phyloP scores from a whole-genome alignment of 2,888 invertebrate species.

The Lithophane socia region DNA sequence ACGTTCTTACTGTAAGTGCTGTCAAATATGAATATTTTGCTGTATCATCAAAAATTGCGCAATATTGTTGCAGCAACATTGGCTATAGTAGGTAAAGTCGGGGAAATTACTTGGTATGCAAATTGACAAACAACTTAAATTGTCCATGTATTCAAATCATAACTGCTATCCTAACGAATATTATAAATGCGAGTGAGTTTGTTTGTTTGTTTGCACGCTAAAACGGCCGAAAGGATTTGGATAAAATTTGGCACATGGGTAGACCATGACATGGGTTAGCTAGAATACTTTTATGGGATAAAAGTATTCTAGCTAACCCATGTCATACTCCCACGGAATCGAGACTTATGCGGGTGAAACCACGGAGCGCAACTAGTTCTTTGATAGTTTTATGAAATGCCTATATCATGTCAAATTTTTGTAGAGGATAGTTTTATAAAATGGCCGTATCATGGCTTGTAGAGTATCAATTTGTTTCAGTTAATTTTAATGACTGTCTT shows the following conservation, averaged over 20 bases:
- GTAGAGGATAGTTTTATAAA: background rate
- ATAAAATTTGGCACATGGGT: too few species aligned
- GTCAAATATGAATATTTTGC: constrained; percentile 19
- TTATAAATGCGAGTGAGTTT: too few species aligned
- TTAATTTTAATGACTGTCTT: background rate
- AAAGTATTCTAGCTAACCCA: too few species aligned
- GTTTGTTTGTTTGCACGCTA: too few species aligned
- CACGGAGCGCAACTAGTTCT: background rate
- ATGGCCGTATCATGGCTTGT: background rate
- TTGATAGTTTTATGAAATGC: background rate
- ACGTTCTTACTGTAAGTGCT: background rate
- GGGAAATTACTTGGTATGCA: background rate
- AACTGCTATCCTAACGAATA: background rate
- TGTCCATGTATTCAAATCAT: background rate
- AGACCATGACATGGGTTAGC: too few species aligned
- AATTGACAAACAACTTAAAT: background rate
- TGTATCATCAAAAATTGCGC: background rate
- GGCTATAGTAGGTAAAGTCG: background rate
- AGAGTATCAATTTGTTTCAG: background rate
- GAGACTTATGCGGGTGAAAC: too few species aligned
- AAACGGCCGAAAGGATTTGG: too few species aligned
- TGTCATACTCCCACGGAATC: too few species aligned
- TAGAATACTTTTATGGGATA: too few species aligned
- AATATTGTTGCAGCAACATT: background rate
- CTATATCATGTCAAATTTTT: too few species aligned